Base-by-base conservation (phyloP, 2,113 vertebrate species). In the Siniperca knerii region DNA sequence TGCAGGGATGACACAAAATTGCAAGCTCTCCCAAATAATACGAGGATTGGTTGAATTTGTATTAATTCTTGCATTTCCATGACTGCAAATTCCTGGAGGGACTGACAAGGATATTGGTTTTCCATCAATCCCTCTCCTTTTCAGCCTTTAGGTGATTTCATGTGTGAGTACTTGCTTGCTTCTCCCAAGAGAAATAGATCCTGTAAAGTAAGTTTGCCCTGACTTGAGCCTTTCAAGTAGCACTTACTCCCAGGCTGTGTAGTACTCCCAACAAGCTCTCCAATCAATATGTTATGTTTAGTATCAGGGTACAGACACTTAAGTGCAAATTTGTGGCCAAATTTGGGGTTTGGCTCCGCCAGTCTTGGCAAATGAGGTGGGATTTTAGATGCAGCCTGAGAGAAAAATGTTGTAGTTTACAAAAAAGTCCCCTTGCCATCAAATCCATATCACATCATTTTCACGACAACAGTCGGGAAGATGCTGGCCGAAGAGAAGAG, bases 251-350 rank as follows among this genome's bases (percentile, higher is more conserved):
- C 37, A 68, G 68, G 60, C 18, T 81, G 40, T 68, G n/a, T 29
- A 54, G 61, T 65, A 46, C 67, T 46, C 23, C n/a, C 21, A 77
- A 44, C 42, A 52, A 61, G 40, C 70, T 83, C 40, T 18, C 57
- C 55, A 65, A 79, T 85, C 90, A 84, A 85, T 87, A 82, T 72
- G 68, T 85, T 82, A 46, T 70, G 73, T 89, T 86, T 68, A 75
- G 50, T 82, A 69, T 65, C 48, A 68, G 73, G 77, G 87, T 68
- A 85, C 13, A 66, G 46, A 77, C 29, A 52, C 48, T 77, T 75
- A 71, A 67, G 8, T 81, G 61, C 73, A 33, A 64, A 65, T 40
- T 64, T 87, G 69, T 78, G 48, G 48, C 33, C 42, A 62, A 73
- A 66, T 33, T 65, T 77, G 75, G 25, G 52, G 13, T 62, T 83